Evolutionary conservation across 2,797 vertebrate species (phyloP).

Genomic region (Muscicapa striata): DNA sequence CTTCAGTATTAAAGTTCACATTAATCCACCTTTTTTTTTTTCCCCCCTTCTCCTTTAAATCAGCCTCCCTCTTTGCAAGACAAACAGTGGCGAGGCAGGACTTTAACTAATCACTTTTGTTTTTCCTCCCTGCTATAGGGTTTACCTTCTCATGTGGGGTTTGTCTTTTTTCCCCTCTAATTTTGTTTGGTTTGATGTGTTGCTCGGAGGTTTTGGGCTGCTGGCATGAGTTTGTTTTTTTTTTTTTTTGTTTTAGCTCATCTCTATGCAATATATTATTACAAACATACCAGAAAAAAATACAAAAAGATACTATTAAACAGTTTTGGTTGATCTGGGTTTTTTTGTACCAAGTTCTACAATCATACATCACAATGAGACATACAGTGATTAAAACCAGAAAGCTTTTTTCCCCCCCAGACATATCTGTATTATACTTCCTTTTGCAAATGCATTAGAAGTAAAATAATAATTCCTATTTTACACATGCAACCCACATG

Average conservation of each 20-base stretch:
- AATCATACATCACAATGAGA: background rate
- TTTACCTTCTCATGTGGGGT: constrained; percentile 17
- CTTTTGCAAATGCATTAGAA: constrained; percentile 49
- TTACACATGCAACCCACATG: background rate
- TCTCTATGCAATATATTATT: background rate
- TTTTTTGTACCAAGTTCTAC: background rate
- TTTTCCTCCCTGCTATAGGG: constrained; percentile 1
- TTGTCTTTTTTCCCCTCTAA: background rate
- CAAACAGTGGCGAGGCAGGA: constrained; percentile 57
- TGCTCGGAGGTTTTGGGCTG: background rate
- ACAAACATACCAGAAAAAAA: background rate
- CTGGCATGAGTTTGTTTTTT: too few species aligned
- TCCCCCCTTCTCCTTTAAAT: constrained; percentile 16
- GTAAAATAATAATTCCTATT: constrained; percentile 40
- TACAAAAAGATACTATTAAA: background rate
- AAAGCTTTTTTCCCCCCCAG: background rate
- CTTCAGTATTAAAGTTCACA: constrained; percentile 74
- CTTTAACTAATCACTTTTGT: constrained; percentile 60
- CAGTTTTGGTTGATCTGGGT: background rate
- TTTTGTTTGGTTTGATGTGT: background rate
- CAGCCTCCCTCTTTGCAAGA: constrained; percentile 64
- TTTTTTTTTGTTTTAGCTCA: background rate
- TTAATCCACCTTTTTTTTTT: constrained; percentile 55
- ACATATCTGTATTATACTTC: background rate
- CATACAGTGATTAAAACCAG: background rate